Base-by-base conservation (phyloP, 2,113 vertebrate species). In the Siniperca knerii region DNA sequence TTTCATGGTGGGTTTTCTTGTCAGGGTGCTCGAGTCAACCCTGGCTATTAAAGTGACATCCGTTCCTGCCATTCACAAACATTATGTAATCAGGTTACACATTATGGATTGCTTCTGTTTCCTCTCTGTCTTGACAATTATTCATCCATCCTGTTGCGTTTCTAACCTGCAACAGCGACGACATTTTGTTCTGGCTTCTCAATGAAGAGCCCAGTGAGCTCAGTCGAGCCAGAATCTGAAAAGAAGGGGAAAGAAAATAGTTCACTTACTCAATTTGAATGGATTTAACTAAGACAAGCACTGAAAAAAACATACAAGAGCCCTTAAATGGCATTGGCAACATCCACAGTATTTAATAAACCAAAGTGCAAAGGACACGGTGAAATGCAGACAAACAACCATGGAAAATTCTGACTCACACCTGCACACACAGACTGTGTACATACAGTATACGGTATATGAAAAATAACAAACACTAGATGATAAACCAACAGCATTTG, bases 1-100 rank as follows among this genome's bases (percentile, higher is more conserved):
- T 72, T 97, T 98, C 89, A 97, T 87, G 13, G 82, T 35, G 0
- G 97, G 97, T 72, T 97, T 97, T 66, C 82, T 95, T 0, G 90
- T 55, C 20, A 98, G 92, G 60, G 89, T 94, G 82, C 88, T 90
- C 0, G 97, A 95, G 33, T 98, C 97, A 60, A 98, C 94, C 80
- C 93, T 96, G 37, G 96, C 95, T 8, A 46, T 25, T 8, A 97
- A 81, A 8, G 68, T 44, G 0, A 93, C 1, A 21, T 97, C 95
- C 57, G 67, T 65, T 7, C 97, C 97, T 98, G 90, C 77, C 75
- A 75, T 68, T 48, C 29, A 89, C 33, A 85, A 25, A 68, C 18
- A 68, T 64, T 29, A n/a, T 7, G 37, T 13, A 11, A 58, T 33
- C n/a, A 44, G 23, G 15, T n/a, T 20, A 25, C 20, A 40, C 33